Conservation (phyloP, 2,113 vertebrate genomes). For the Hepsetus odoe region DNA sequence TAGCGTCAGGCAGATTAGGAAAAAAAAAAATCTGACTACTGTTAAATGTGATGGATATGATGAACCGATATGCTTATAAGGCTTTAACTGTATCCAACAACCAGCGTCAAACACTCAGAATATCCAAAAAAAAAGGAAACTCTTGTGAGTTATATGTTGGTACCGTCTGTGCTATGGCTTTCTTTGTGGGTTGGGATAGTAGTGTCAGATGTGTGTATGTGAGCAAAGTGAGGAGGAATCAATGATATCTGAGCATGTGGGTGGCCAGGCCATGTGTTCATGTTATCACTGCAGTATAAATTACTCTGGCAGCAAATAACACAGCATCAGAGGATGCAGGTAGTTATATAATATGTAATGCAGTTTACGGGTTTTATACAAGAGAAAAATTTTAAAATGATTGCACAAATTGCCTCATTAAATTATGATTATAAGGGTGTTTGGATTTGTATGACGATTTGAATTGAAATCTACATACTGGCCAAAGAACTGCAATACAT, state of each 20-base stretch:
- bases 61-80: too few species aligned
- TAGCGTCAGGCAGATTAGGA: too few species aligned
- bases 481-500: background rate
- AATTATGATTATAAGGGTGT: background rate
- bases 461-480: too few species aligned
- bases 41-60: too few species aligned
- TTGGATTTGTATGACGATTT: background rate
- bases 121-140: background rate
- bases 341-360: background rate
- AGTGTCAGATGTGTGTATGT: conserved; percentile 29
- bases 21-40: too few species aligned
- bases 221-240: conserved; percentile 21
- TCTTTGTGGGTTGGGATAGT: background rate
- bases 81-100: too few species aligned
- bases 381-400: background rate
- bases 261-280: conserved; percentile 37
- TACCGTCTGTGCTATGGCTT: background rate
- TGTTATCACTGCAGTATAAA: conserved; percentile 33
- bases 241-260: conserved; percentile 32
- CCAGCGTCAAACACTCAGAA: too few species aligned
- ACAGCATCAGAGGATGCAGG: conserved; percentile 1
- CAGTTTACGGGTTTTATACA: background rate
- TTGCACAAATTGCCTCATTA: background rate
- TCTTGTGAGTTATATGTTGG: background rate
- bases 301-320: conserved; percentile 28